Conservation (phyloP, 2,888 invertebrate species). For the Euzophera pinguis region DNA sequence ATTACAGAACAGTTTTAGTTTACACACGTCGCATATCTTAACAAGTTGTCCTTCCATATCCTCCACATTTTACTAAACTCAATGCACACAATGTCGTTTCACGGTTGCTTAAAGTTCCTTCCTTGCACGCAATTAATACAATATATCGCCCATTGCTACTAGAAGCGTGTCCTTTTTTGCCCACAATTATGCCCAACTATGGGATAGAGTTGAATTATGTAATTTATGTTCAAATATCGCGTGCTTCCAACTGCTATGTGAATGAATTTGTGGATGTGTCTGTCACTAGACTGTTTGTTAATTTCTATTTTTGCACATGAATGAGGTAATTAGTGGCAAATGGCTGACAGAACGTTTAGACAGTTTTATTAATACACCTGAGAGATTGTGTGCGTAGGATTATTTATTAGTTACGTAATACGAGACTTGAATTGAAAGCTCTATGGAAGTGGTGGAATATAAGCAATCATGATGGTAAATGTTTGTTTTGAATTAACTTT, state of each 20-base stretch:
- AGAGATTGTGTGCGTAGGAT: background rate
- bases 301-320: background rate
- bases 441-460: background rate
- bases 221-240: conserved; percentile 2
- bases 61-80: conserved; percentile 19
- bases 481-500: too few species aligned
- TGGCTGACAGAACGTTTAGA: background rate
- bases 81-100: conserved; percentile 52
- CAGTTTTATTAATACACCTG: background rate
- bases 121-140: conserved; percentile 27
- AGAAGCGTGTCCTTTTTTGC: conserved; percentile 11
- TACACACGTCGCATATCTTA: background rate
- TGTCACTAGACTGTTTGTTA: conserved; percentile 9
- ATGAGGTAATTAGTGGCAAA: background rate
- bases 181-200: conserved; percentile 10
- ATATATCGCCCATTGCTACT: conserved; percentile 4
- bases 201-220: conserved; percentile 10
- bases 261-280: conserved; percentile 9
- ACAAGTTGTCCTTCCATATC: background rate
- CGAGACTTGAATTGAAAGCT: background rate
- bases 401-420: background rate
- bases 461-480: background rate
- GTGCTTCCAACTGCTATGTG: conserved; percentile 7
- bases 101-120: conserved; percentile 49
- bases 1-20: too few species aligned